These are phyloP conservation scores for Hozukius guyotensis DNA, from an alignment of 2,797 vertebrate genomes.

Conservation along the genomic window DNA sequence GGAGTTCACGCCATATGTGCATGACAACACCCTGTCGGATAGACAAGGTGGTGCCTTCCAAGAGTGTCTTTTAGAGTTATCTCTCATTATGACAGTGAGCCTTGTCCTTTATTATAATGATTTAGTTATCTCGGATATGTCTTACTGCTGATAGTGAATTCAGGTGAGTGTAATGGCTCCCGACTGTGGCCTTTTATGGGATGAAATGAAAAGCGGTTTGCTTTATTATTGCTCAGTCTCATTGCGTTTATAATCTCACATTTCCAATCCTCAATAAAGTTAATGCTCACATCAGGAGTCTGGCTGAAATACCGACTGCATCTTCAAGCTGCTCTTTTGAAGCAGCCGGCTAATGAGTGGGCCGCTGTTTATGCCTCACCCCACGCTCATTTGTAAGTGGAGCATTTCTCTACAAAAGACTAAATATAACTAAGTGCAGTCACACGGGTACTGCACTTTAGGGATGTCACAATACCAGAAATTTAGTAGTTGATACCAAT, in stretches of 20 bases:
- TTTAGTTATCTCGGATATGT: conserved; percentile 7
- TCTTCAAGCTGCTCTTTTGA: conserved; percentile 20
- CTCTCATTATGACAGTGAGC: conserved; percentile 15
- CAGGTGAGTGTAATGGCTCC: conserved; percentile 20
- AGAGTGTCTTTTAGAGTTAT: conserved; percentile 31
- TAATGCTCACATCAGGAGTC: conserved; percentile 35
- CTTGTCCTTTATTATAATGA: conserved; percentile 15
- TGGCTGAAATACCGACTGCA: conserved; percentile 22
- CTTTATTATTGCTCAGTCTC: conserved; percentile 28
- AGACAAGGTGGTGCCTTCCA: conserved; percentile 55
- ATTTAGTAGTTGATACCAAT: too few species aligned
- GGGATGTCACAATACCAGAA: too few species aligned
- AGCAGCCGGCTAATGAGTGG: conserved; percentile 24
- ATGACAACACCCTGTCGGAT: conserved; percentile 72
- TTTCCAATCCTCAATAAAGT: conserved; percentile 47
- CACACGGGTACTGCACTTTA: neutral
- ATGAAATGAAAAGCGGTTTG: conserved; percentile 26
- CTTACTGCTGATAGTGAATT: conserved; percentile 11
- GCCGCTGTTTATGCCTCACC: neutral
- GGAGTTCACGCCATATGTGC: conserved; percentile 73
- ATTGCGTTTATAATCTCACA: conserved; percentile 35
- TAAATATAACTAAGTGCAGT: neutral
- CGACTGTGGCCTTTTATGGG: conserved; percentile 27
- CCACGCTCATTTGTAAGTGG: neutral
- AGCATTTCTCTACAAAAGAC: neutral